Percentiles rank a stretch among this genome's conserved stretches.
Conservation (phyloP, 2,888 invertebrate species). For the Machimus atricapillus region DNA sequence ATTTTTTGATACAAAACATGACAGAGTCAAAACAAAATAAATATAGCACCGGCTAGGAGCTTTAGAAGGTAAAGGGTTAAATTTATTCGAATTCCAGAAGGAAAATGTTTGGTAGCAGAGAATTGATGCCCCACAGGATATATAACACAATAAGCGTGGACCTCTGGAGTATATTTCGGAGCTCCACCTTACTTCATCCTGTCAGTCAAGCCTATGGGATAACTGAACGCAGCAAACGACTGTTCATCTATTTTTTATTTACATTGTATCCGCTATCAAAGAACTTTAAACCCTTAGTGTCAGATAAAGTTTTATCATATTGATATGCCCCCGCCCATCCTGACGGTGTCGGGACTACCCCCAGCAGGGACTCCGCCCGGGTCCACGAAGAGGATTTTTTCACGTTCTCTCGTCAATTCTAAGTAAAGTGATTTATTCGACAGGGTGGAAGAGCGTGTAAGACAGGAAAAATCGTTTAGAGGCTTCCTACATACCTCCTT, state of each 20-base stretch:
- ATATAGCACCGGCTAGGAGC: background rate
- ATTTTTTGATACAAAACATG: background rate
- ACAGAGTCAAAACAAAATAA: background rate
- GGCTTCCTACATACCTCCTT: constrained; percentile 10
- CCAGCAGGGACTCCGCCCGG: background rate
- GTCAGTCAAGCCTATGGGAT: background rate
- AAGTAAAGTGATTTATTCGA: constrained; percentile 40
- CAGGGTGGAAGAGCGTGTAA: constrained; percentile 36
- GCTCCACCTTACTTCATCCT: background rate
- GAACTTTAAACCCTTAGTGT: constrained; percentile 30
- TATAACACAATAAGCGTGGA: background rate
- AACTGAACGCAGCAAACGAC: background rate
- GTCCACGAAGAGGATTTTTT: constrained; percentile 18
- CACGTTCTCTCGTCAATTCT: constrained; percentile 35
- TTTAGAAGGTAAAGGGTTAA: background rate
- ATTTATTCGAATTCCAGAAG: background rate
- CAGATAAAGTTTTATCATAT: constrained; percentile 37
- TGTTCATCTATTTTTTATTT: constrained; percentile 17
- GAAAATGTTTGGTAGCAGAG: background rate
- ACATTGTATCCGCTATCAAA: constrained; percentile 5
- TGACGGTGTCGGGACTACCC: background rate
- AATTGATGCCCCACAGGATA: background rate
- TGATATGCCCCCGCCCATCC: constrained; percentile 10
- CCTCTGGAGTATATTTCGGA: background rate
- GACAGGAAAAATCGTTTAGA: constrained; percentile 42